These are phyloP conservation scores for Cyrtonyx montezumae DNA, from an alignment of 2,113 vertebrate genomes.

Conservation along the genomic window DNA sequence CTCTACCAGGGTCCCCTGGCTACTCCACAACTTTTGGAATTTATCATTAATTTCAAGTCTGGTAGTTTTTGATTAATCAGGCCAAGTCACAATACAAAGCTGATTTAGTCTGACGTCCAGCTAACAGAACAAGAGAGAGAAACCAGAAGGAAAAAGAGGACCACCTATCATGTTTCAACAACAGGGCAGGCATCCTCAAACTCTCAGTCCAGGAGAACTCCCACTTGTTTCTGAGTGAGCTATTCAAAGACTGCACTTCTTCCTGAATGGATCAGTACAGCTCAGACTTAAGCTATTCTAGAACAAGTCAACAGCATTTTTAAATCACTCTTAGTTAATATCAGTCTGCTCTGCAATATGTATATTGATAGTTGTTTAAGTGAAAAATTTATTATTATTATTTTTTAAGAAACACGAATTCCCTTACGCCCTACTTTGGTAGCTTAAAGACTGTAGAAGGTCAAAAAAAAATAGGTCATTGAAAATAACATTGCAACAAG, in stretches of 20 bases:
- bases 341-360: slow-evolving; percentile 10
- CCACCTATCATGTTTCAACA: not conserved
- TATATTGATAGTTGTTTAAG: slow-evolving; percentile 16
- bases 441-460: slow-evolving; percentile 78
- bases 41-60: not conserved
- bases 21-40: not conserved
- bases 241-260: not conserved
- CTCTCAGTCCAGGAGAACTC: slow-evolving; percentile 38
- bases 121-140: not conserved
- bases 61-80: not conserved
- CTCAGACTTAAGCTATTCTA: not conserved
- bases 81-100: not conserved
- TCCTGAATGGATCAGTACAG: slow-evolving; percentile 14
- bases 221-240: not conserved
- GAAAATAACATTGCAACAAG: slow-evolving; percentile 83
- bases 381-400: not conserved
- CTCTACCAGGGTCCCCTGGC: not conserved
- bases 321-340: not conserved
- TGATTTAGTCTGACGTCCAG: not conserved
- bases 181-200: not conserved
- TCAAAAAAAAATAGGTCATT: slow-evolving; percentile 83
- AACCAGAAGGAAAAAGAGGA: not conserved
- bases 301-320: not conserved
- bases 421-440: slow-evolving; percentile 69
- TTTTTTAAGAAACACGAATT: slow-evolving; percentile 55